These are phyloP conservation scores for Erebia ligea DNA, from an alignment of 2,888 invertebrate genomes.

Conservation along the genomic window DNA sequence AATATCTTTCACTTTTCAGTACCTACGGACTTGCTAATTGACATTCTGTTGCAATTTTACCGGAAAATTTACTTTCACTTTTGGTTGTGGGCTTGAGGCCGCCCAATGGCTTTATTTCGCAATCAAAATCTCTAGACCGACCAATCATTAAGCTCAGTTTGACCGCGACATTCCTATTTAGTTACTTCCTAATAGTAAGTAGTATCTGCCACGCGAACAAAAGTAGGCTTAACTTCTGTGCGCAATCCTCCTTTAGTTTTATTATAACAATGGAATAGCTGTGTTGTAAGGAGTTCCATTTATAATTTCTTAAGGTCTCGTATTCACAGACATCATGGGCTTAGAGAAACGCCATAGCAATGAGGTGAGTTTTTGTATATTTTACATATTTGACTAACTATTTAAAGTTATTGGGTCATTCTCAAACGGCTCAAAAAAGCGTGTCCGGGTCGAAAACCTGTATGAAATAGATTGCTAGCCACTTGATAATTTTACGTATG, in stretches of 20 bases:
- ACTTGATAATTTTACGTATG: no score
- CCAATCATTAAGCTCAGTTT: conserved; percentile 32
- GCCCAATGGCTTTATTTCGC: conserved; percentile 33
- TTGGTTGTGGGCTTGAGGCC: conserved; percentile 14
- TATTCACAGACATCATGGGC: conserved; percentile 56
- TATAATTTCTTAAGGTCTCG: conserved; percentile 11
- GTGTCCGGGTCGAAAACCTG: no score
- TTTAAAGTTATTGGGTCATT: no score
- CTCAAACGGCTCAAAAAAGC: no score
- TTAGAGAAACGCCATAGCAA: conserved; percentile 58
- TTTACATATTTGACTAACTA: conserved; percentile 8
- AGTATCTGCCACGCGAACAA: conserved; percentile 37
- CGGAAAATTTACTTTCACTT: conserved; percentile 34
- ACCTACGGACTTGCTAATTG: neutral
- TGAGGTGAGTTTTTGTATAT: conserved; percentile 52
- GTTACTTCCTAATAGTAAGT: conserved; percentile 7
- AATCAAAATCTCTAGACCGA: conserved; percentile 19
- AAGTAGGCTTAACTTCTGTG: no score
- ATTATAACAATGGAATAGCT: conserved; percentile 17
- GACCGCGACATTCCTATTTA: conserved; percentile 15
- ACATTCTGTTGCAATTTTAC: conserved; percentile 3
- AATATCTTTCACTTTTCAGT: neutral
- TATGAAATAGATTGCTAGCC: no score
- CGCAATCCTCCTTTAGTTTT: neutral
- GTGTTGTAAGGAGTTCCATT: neutral